These are phyloP conservation scores for Periophthalmus modestus DNA, from an alignment of 2,113 vertebrate genomes.

Conservation along the genomic window DNA sequence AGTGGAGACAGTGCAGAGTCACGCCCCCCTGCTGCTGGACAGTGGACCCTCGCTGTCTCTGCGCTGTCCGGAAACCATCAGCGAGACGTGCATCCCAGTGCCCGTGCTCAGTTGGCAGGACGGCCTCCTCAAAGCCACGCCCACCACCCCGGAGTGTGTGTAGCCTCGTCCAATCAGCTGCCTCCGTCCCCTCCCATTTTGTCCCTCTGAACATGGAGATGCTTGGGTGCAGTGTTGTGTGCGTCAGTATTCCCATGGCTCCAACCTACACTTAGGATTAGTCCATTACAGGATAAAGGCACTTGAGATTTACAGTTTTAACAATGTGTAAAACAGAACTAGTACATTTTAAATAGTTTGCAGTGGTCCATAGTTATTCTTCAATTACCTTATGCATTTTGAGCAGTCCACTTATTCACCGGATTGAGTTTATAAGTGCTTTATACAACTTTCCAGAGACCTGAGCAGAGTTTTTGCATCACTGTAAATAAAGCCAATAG, in stretches of 20 bases:
- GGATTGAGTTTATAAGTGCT: too few species aligned
- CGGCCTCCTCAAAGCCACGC: conserved; percentile 82
- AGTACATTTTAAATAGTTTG: too few species aligned
- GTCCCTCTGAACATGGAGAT: conserved; percentile 4
- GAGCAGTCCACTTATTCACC: too few species aligned
- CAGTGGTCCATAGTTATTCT: too few species aligned
- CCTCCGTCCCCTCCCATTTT: conserved; percentile 29
- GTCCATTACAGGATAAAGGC: not conserved
- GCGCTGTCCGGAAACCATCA: conserved; percentile 89
- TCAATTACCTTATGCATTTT: too few species aligned
- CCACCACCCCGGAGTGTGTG: conserved; percentile 90
- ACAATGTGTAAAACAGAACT: too few species aligned
- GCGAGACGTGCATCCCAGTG: conserved; percentile 94
- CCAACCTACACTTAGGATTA: not conserved
- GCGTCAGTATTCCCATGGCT: conserved; percentile 45
- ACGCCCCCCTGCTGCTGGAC: conserved; percentile 91
- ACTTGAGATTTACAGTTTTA: too few species aligned
- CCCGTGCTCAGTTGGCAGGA: conserved; percentile 94
- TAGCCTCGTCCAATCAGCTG: conserved; percentile 79
- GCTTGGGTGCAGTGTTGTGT: conserved; percentile 33
- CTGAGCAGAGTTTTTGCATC: too few species aligned
- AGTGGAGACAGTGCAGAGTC: conserved; percentile 97
- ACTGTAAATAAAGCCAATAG: too few species aligned
- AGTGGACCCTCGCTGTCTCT: conserved; percentile 82
- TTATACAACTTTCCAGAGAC: too few species aligned